A percentile compares a stretch with the other conserved stretches of the same genome.
These are phyloP conservation scores for Oriolus oriolus DNA, from an alignment of 2,113 vertebrate genomes.

Conservation along the genomic window DNA sequence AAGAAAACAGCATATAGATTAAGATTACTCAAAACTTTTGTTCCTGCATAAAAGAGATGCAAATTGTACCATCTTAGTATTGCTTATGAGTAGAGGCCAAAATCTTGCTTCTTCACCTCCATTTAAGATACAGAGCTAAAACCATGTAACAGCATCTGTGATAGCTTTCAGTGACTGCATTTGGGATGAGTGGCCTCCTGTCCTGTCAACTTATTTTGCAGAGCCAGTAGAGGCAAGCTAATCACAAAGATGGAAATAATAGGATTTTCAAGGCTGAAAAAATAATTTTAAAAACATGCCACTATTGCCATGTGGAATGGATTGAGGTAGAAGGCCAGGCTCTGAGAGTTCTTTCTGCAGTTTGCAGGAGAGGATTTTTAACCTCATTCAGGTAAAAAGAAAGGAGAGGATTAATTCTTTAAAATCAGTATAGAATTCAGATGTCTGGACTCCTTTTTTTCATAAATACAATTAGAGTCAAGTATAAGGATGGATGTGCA, in stretches of 20 bases:
- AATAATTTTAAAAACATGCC: not conserved
- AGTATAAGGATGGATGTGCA: not conserved
- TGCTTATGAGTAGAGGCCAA: not conserved
- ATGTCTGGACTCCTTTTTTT: not conserved
- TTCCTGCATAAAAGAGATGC: slow-evolving; percentile 30
- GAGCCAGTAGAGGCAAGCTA: not conserved
- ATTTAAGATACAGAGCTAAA: not conserved
- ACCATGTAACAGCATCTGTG: not conserved
- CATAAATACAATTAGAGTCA: not conserved
- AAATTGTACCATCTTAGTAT: slow-evolving; percentile 1
- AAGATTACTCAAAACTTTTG: slow-evolving; percentile 40
- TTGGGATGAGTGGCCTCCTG: not conserved
- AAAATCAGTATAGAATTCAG: not conserved
- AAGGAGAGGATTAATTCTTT: not conserved
- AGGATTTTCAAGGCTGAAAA: not conserved
- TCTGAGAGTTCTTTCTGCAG: not conserved
- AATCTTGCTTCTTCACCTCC: not conserved
- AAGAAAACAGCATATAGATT: slow-evolving; percentile 51
- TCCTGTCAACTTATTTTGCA: not conserved
- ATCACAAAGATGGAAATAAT: not conserved
- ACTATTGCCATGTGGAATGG: not conserved
- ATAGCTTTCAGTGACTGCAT: not conserved
- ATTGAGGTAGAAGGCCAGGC: not conserved
- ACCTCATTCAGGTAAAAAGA: not conserved
- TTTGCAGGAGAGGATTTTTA: not conserved